Evolutionary conservation across 92 coral and sea anemone genomes (phyloP), one percentile per base, ranked within the genome.

Genomic region (Porites divaricata): DNA sequence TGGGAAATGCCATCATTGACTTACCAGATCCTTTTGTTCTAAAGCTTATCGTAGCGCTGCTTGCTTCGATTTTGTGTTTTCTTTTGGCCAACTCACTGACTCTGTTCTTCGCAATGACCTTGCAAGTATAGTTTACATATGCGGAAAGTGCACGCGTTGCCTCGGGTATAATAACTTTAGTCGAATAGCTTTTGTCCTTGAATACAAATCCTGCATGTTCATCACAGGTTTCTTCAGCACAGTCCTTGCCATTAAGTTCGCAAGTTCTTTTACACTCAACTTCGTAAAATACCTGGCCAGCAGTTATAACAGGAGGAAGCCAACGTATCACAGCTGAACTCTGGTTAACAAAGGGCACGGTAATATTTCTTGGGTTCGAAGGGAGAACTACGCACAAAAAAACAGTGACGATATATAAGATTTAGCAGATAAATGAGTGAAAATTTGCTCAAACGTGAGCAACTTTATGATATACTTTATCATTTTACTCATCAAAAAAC

Each of bases 71-170:
- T 1, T 64, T 35, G 28, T 54, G 65, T 20, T 25, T 86, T 52
- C 41, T 54, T 9, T 35, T 49, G 0, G 92, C 88, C 48, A 72
- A 0, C 0, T 13, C 49, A 54, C 91, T 94, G 63, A 94, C 72
- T 16, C 87, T 74, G 67, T 86, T 92, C 25, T 57, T 92, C 12
- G 93, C 86, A 74, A 88, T 92, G 21, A 96, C 89, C 3, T 75
- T 76, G 58, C 94, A 89, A 63, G 74, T 81, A 79, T 94, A 96
- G 6, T 62, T 85, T 23, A 86, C 83, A 49, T 71, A 83, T 45
- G 88, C 62, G 2, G 64, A 63, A 45, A 96, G 88, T 12, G 17
- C 16, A 35, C 45, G 45, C 45, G 45, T 35, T 35, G 45, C 4
- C 13, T 90, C 83, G 11, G 87, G 69, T 19, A 94, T 80, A 9